A percentile compares a stretch with the other conserved stretches of the same genome.
Conservation (phyloP, 2,113 vertebrate species). For the Protobothrops mucrosquamatus region DNA sequence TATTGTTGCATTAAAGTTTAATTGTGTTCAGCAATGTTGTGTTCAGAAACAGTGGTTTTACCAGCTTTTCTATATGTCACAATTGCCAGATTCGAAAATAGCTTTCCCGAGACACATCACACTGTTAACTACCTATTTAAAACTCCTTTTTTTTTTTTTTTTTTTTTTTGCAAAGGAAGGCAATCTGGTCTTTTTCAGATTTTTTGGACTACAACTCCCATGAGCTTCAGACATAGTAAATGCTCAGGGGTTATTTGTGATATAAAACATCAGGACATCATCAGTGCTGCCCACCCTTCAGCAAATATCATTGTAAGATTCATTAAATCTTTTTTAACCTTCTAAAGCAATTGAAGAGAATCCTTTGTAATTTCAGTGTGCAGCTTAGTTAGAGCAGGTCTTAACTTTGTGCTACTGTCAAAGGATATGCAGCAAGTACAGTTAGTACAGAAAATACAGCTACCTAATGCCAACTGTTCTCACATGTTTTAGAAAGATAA, state of each 20-base stretch:
- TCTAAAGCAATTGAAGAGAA: not conserved
- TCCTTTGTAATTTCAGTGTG: not conserved
- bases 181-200: not conserved
- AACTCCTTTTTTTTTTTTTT: not conserved
- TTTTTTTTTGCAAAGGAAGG: not conserved
- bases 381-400: no score
- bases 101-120: not conserved
- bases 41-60: not conserved
- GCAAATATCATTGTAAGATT: not conserved
- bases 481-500: not conserved
- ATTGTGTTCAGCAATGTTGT: not conserved
- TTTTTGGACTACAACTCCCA: not conserved
- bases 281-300: not conserved
- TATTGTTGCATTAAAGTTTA: not conserved
- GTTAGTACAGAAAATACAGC: not conserved
- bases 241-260: not conserved
- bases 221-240: not conserved
- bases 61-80: not conserved
- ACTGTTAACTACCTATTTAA: not conserved
- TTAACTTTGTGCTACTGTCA: not conserved
- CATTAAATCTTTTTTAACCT: not conserved
- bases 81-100: no score
- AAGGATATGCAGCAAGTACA: not conserved
- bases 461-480: not conserved
- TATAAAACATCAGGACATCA: not conserved